Percentiles rank a stretch among this genome's conserved stretches.
Evolutionary conservation across 2,888 invertebrate species (phyloP).

Genomic region (Conomelus anceps): DNA sequence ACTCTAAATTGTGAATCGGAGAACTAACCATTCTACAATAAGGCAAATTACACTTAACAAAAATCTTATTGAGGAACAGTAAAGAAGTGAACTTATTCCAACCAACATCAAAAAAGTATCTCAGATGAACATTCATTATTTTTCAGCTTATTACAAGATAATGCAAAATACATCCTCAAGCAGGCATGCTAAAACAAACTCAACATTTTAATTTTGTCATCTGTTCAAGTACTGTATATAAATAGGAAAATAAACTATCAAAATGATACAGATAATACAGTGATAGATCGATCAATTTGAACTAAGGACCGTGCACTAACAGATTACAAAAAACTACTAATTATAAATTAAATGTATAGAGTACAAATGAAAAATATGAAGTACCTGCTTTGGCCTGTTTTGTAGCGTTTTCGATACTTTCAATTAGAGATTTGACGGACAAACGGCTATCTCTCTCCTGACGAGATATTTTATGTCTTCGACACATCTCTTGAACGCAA

Average conservation of each 20-base stretch:
- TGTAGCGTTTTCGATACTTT: conserved; percentile 82
- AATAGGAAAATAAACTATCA: neutral
- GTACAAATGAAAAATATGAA: neutral
- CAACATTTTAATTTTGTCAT: neutral
- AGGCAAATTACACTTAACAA: neutral
- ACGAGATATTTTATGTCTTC: conserved; percentile 40
- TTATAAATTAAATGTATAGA: neutral
- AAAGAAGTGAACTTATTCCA: neutral
- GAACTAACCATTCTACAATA: neutral
- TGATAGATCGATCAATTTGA: neutral
- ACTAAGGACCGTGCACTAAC: neutral
- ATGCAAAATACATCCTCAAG: neutral
- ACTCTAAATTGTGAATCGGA: neutral
- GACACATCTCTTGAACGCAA: conserved; percentile 5
- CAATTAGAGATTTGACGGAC: conserved; percentile 85
- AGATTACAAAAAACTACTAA: neutral
- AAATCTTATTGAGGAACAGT: neutral
- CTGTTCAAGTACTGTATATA: neutral
- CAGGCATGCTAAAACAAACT: neutral
- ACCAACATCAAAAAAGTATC: neutral
- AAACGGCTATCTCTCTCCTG: conserved; percentile 77
- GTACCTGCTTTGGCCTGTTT: conserved; percentile 61
- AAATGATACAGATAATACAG: neutral
- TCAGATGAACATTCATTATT: neutral
- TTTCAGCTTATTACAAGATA: neutral